phyloP scores from a whole-genome alignment of 2,797 vertebrate species.

The Channa striata region DNA sequence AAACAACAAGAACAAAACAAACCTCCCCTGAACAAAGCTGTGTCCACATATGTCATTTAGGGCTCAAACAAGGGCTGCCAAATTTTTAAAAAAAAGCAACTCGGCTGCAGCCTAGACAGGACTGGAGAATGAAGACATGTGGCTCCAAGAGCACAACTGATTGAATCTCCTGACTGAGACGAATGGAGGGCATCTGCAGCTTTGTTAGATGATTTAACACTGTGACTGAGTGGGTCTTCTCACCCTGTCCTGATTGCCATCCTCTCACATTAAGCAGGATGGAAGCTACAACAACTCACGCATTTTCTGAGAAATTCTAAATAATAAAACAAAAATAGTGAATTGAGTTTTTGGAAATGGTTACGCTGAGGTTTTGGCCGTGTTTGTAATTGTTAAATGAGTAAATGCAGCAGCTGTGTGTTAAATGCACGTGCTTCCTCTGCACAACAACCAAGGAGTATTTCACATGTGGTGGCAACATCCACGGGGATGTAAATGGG shows the following conservation, averaged over 20 bases:
- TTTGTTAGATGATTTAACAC: slow-evolving; percentile 68
- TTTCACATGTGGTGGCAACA: too few relatives aligned
- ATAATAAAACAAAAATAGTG: neutral
- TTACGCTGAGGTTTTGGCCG: neutral
- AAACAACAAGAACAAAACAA: neutral
- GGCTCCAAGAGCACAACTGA: slow-evolving; percentile 55
- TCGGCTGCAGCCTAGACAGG: slow-evolving; percentile 18
- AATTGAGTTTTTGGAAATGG: neutral
- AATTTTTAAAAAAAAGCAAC: slow-evolving; percentile 27
- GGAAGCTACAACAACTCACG: slow-evolving; percentile 37
- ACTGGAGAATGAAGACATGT: slow-evolving; percentile 51
- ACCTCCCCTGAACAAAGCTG: neutral
- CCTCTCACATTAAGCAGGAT: slow-evolving; percentile 55
- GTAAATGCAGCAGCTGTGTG: too few relatives aligned
- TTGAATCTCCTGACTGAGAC: slow-evolving; percentile 65
- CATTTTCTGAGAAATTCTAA: slow-evolving; percentile 30
- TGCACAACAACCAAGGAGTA: too few relatives aligned
- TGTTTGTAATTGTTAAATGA: too few relatives aligned
- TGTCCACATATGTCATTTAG: slow-evolving; percentile 17
- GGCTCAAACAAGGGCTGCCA: slow-evolving; percentile 5
- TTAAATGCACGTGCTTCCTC: too few relatives aligned
- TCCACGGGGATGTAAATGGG: too few relatives aligned
- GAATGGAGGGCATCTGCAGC: slow-evolving; percentile 62
- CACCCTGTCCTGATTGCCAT: slow-evolving; percentile 48
- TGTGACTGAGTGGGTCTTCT: slow-evolving; percentile 52